These are phyloP conservation scores for Drosophila suzukii DNA, from an alignment of 1,140 invertebrate species.

Conservation along the genomic window DNA sequence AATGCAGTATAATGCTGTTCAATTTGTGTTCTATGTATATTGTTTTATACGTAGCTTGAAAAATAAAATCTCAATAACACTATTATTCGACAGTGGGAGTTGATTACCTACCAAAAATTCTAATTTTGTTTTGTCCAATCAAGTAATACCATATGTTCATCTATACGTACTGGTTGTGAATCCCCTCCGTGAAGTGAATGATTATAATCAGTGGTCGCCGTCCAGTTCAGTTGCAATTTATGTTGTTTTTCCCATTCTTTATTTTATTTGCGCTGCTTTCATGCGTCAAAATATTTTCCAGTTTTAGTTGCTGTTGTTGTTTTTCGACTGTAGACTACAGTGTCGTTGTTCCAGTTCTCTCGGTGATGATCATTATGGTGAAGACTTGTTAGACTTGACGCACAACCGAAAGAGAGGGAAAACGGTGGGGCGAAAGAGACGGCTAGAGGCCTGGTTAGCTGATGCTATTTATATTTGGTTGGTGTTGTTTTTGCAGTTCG, in stretches of 20 bases:
- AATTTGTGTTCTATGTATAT: too few relatives aligned
- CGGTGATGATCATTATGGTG: conserved; percentile 35
- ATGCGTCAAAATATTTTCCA: conserved; percentile 50
- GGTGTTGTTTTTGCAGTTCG: conserved; percentile 37
- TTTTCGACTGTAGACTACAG: conserved; percentile 22
- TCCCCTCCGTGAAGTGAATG: not conserved
- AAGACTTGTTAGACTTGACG: conserved; percentile 73
- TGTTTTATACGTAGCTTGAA: too few relatives aligned
- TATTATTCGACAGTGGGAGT: not conserved
- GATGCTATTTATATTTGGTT: conserved; percentile 53
- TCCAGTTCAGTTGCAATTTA: conserved; percentile 11
- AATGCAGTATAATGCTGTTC: too few relatives aligned
- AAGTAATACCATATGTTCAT: not conserved
- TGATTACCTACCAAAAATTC: not conserved
- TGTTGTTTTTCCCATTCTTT: conserved; percentile 19
- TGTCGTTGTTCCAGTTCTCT: conserved; percentile 71
- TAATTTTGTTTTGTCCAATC: not conserved
- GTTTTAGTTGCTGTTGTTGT: conserved; percentile 1
- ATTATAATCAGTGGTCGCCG: not conserved
- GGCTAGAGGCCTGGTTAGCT: conserved; percentile 30
- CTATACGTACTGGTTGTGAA: not conserved
- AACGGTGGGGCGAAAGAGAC: conserved; percentile 9
- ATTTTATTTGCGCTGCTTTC: conserved; percentile 14
- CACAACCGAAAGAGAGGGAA: conserved; percentile 19
- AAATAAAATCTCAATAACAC: too few relatives aligned